Percentiles rank a stretch among this genome's conserved stretches.
These are phyloP conservation scores for Regulus satrapa DNA, from an alignment of 2,113 vertebrate species.

Conservation along the genomic window DNA sequence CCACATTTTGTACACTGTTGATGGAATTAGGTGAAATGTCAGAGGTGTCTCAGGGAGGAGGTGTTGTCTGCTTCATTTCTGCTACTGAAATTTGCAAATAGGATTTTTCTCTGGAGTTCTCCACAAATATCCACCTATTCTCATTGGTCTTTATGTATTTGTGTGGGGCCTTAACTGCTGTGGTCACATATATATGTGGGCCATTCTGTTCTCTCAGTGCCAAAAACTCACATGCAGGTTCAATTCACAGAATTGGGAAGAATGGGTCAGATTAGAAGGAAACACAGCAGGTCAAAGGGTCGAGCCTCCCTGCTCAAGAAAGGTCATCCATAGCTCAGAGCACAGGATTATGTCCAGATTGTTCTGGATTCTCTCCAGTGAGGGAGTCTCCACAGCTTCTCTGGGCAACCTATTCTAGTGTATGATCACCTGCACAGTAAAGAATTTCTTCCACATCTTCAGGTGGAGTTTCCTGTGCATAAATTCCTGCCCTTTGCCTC, in stretches of 20 bases:
- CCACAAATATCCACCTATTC: background rate
- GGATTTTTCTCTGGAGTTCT: background rate
- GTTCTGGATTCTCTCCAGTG: background rate
- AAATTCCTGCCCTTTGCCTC: fast-evolving
- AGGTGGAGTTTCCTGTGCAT: background rate
- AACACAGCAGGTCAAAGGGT: background rate
- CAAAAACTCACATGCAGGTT: background rate
- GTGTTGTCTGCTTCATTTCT: background rate
- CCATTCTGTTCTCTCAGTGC: background rate
- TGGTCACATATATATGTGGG: background rate
- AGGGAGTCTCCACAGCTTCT: background rate
- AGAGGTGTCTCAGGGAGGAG: background rate
- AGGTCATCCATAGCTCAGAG: background rate
- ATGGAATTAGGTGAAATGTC: background rate
- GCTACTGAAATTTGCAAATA: background rate
- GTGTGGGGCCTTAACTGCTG: background rate
- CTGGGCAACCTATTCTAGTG: background rate
- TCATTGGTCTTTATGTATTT: background rate
- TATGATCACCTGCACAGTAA: background rate
- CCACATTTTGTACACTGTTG: background rate
- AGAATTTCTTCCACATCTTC: background rate
- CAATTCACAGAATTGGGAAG: background rate
- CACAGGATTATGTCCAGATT: background rate
- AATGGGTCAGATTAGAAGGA: background rate
- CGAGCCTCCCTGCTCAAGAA: background rate